A percentile compares a stretch with the other conserved stretches of the same genome.
Conservation (phyloP, 2,888 invertebrate genomes). For the Nymphalis polychloros region DNA sequence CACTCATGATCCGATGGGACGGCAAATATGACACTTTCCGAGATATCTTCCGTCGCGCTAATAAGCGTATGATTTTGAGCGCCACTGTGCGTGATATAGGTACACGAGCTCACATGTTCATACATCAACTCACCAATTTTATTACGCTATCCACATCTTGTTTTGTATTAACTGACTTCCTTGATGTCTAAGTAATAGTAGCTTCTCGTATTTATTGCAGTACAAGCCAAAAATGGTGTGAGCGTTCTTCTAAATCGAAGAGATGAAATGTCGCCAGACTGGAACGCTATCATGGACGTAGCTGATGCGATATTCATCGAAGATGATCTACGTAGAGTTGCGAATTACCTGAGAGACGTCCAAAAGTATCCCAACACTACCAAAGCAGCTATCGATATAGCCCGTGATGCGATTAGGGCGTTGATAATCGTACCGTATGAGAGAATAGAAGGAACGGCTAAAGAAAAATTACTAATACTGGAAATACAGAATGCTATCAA, state of each 20-base stretch:
- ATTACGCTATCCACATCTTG: no score
- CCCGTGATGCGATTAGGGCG: conserved; percentile 11
- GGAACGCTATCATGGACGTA: conserved; percentile 34
- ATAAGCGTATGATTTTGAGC: no score
- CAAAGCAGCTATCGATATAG: conserved; percentile 16
- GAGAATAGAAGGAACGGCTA: conserved; percentile 28
- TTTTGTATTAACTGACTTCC: no score
- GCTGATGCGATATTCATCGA: conserved; percentile 29
- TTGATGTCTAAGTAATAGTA: no score
- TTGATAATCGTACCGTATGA: conserved; percentile 22
- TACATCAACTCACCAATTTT: no score
- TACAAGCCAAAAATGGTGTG: conserved; percentile 9
- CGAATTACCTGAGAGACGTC: conserved; percentile 21
- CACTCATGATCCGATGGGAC: no score
- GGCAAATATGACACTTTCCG: no score
- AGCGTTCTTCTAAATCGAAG: conserved; percentile 12
- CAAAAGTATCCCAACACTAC: conserved; percentile 19
- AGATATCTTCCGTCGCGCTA: no score
- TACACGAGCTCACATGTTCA: no score
- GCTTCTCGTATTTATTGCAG: conserved; percentile 10
- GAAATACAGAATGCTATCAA: conserved; percentile 24
- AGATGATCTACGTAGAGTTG: conserved; percentile 18
- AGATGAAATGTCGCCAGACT: conserved; percentile 12
- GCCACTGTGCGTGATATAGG: no score
- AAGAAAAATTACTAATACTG: conserved; percentile 23